A percentile compares a stretch with the other conserved stretches of the same genome.
Conservation (phyloP, 2,888 invertebrate species). For the Synergus umbraculus region DNA sequence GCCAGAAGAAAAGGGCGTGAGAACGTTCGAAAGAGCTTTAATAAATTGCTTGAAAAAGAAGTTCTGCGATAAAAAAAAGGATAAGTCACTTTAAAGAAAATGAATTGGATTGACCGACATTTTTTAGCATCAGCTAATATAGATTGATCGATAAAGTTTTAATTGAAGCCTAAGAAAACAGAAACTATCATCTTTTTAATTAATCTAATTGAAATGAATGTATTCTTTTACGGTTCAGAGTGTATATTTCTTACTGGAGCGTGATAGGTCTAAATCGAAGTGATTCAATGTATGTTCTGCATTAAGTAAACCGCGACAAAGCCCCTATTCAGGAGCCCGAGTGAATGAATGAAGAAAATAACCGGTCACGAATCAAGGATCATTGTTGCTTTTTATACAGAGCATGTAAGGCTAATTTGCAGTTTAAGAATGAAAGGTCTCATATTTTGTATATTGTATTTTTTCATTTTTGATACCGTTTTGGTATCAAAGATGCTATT, state of each 20-base stretch:
- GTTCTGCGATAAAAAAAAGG: background rate
- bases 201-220: background rate
- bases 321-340: background rate
- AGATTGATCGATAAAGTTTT: background rate
- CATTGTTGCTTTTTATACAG: background rate
- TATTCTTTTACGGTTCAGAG: background rate
- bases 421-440: background rate
- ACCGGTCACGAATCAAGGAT: background rate
- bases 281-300: background rate
- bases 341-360: slow-evolving; percentile 3
- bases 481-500: background rate
- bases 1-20: background rate
- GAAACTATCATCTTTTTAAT: background rate
- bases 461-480: background rate
- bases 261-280: background rate
- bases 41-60: background rate
- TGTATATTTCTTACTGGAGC: slow-evolving; percentile 8
- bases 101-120: background rate
- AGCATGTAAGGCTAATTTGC: background rate
- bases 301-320: slow-evolving; percentile 9
- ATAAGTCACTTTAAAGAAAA: background rate
- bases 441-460: background rate
- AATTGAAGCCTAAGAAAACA: background rate
- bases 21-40: background rate
- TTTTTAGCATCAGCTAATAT: background rate